Conservation (phyloP, 1,140 invertebrate genomes). For the Rhynchophorus ferrugineus region DNA sequence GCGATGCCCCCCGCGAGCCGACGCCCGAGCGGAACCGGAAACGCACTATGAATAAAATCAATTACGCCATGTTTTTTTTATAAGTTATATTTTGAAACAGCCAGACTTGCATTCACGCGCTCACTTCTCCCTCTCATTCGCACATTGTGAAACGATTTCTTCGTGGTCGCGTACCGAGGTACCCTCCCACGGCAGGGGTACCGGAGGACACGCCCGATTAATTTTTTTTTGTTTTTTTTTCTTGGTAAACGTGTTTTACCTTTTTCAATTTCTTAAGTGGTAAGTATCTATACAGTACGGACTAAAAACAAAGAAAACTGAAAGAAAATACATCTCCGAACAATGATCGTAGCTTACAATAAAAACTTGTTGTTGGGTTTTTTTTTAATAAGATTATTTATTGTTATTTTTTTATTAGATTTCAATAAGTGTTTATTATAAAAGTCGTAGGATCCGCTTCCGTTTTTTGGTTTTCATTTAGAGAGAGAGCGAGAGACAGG, state of each 20-base stretch:
- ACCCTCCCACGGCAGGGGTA: too few relatives aligned
- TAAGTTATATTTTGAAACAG: conserved; percentile 39
- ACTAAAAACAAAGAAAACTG: background rate
- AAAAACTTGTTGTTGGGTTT: conserved; percentile 16
- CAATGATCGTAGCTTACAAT: background rate
- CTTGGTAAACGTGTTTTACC: background rate
- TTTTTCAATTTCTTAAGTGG: background rate
- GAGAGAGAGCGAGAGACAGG: too few relatives aligned
- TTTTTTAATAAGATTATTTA: conserved; percentile 22
- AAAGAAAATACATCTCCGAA: background rate
- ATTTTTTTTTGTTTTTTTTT: too few relatives aligned
- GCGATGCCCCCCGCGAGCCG: too few relatives aligned
- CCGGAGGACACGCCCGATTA: too few relatives aligned
- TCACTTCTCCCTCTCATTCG: conserved; percentile 19
- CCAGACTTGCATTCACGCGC: conserved; percentile 37
- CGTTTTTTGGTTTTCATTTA: too few relatives aligned
- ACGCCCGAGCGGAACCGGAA: too few relatives aligned
- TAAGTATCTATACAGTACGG: background rate
- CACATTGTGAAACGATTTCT: conserved; percentile 7
- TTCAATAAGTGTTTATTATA: conserved; percentile 24
- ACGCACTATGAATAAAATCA: too few relatives aligned
- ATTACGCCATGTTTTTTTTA: too few relatives aligned
- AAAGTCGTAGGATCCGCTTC: conserved; percentile 22
- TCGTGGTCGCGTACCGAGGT: too few relatives aligned
- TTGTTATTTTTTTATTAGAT: conserved; percentile 26